Conservation (phyloP, 2,113 vertebrate genomes). For the Python bivittatus region DNA sequence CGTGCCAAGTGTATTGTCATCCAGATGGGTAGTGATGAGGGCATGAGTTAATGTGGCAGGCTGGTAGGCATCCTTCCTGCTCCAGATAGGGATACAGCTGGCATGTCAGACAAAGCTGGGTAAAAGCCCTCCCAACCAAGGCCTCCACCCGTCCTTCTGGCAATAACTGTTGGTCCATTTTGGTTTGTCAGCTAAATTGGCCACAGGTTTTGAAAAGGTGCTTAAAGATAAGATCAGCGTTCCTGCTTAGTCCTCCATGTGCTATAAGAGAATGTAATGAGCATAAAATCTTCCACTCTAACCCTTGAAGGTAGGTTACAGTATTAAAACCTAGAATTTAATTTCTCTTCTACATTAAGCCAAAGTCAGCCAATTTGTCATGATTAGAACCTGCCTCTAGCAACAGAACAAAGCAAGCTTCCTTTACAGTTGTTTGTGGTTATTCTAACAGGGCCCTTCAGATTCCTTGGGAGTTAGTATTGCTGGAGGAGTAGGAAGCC, state of each 20-base stretch:
- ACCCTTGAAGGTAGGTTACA: not conserved
- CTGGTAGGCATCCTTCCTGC: not conserved
- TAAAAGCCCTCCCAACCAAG: not conserved
- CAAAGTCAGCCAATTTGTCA: not conserved
- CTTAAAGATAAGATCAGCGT: not conserved
- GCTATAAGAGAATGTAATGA: too few species aligned
- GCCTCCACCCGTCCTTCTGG: not conserved
- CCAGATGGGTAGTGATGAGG: not conserved
- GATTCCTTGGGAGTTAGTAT: conserved; percentile 94
- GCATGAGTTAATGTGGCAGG: not conserved
- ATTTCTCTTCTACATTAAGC: not conserved
- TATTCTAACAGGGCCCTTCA: conserved; percentile 73
- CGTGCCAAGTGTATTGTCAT: not conserved
- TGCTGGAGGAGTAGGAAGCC: conserved; percentile 95
- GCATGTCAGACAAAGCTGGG: not conserved
- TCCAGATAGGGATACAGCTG: not conserved
- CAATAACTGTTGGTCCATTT: not conserved
- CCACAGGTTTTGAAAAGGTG: not conserved
- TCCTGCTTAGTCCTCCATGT: not conserved
- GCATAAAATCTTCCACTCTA: not conserved
- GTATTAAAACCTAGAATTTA: not conserved
- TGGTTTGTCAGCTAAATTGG: not conserved
- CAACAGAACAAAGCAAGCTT: not conserved
- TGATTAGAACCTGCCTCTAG: not conserved
- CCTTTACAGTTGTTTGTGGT: conserved; percentile 10